These are phyloP conservation scores for Parapsyche elsis DNA, from an alignment of 1,140 invertebrate genomes.

Conservation along the genomic window DNA sequence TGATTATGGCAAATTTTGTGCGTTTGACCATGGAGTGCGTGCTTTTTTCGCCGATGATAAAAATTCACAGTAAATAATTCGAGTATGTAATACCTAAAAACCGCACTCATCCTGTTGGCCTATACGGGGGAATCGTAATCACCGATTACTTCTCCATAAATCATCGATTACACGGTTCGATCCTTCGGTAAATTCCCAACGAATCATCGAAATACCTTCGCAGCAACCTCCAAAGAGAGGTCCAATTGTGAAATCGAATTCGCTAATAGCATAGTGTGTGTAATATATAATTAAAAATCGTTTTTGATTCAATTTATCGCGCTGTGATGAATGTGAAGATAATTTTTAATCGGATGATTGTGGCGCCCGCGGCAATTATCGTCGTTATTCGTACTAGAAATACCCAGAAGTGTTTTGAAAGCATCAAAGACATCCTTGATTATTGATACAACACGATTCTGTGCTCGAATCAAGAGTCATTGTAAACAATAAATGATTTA, in stretches of 20 bases:
- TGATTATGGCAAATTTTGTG: not conserved
- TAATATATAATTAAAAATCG: constrained; percentile 14
- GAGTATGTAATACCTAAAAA: not conserved
- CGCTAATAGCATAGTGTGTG: not conserved
- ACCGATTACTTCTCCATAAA: constrained; percentile 18
- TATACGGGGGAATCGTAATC: constrained; percentile 9
- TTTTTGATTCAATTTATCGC: constrained; percentile 11
- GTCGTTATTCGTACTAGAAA: too few relatives aligned
- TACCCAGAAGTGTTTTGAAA: not conserved
- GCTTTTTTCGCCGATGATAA: constrained; percentile 4
- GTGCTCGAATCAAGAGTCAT: not conserved
- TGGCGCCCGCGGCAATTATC: too few relatives aligned
- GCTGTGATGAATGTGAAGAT: not conserved
- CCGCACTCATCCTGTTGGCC: constrained; percentile 3
- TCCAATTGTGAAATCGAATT: not conserved
- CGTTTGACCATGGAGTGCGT: not conserved
- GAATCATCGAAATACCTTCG: constrained; percentile 9
- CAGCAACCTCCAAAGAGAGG: not conserved
- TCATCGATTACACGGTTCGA: constrained; percentile 2
- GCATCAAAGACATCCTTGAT: not conserved
- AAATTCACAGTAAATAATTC: not conserved
- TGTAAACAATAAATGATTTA: constrained; percentile 8
- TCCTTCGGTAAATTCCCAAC: constrained; percentile 7
- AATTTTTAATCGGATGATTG: not conserved
- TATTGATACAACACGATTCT: not conserved